A percentile compares a stretch with the other conserved stretches of the same genome.
Evolutionary conservation across 2,797 vertebrate genomes (phyloP).

Genomic region (Diceros bicornis): DNA sequence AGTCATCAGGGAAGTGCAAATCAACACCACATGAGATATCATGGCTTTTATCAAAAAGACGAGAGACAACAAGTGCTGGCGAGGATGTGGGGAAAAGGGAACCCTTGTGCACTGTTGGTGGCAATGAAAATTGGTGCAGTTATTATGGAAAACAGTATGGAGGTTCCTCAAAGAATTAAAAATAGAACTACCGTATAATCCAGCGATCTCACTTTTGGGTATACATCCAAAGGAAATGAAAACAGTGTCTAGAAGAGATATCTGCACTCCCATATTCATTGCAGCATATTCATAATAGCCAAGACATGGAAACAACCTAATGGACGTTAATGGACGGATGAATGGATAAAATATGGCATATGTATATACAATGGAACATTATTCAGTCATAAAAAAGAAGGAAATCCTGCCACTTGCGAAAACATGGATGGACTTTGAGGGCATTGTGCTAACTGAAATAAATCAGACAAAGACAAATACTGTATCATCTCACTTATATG

Average conservation of each 20-base stretch:
- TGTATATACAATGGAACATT: neutral
- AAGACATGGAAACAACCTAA: neutral
- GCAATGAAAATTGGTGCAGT: neutral
- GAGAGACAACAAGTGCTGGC: neutral
- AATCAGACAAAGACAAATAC: neutral
- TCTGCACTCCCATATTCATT: accelerated
- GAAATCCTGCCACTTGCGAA: neutral
- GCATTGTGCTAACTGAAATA: neutral
- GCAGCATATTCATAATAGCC: neutral
- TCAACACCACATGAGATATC: accelerated
- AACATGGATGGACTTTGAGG: neutral
- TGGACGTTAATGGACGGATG: too few species aligned
- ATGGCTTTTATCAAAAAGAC: neutral
- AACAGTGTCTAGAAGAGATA: neutral
- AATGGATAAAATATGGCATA: neutral
- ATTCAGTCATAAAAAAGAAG: neutral
- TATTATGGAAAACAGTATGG: neutral
- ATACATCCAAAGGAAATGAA: neutral
- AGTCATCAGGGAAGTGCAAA: neutral
- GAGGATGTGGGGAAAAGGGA: too few species aligned
- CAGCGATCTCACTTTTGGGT: too few species aligned
- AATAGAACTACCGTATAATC: neutral
- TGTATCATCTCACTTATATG: accelerated
- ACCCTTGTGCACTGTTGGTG: neutral
- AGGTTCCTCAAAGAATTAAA: neutral